Conservation (phyloP, 2,888 invertebrate species). For the Perizoma affinitatum region DNA sequence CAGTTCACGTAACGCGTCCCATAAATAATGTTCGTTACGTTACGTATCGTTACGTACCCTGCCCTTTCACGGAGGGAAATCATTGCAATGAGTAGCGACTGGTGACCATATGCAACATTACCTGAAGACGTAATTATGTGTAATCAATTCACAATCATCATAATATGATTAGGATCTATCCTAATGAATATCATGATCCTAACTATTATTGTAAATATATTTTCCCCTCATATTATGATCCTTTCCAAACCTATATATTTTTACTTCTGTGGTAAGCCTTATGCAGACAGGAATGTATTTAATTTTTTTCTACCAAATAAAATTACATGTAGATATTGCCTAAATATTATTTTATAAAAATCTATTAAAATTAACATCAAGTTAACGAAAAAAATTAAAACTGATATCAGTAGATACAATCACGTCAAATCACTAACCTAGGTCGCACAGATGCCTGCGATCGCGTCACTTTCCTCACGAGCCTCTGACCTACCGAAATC, state of each 20-base stretch:
- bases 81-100: constrained; percentile 1
- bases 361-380: neutral
- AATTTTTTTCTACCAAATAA: no score
- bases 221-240: no score
- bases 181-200: no score
- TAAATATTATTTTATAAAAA: no score
- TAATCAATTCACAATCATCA: neutral
- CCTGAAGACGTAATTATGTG: constrained; percentile 9
- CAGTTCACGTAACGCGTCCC: constrained; percentile 7
- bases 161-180: no score
- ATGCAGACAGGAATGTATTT: no score
- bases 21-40: constrained; percentile 11
- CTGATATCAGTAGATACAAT: constrained; percentile 8
- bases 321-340: no score
- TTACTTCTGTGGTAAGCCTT: no score
- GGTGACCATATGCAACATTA: constrained; percentile 18
- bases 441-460: constrained; percentile 3
- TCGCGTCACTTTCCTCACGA: constrained; percentile 24
- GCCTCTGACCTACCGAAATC: constrained; percentile 10
- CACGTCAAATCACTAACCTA: constrained; percentile 2
- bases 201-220: no score
- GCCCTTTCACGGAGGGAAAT: constrained; percentile 21
- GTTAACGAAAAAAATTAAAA: neutral
- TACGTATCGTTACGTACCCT: constrained; percentile 10
- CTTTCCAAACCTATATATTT: no score